Percentiles rank a stretch among this genome's conserved stretches.
phyloP scores from a whole-genome alignment of 2,888 invertebrate genomes.

The Meiosimyza platycephala region DNA sequence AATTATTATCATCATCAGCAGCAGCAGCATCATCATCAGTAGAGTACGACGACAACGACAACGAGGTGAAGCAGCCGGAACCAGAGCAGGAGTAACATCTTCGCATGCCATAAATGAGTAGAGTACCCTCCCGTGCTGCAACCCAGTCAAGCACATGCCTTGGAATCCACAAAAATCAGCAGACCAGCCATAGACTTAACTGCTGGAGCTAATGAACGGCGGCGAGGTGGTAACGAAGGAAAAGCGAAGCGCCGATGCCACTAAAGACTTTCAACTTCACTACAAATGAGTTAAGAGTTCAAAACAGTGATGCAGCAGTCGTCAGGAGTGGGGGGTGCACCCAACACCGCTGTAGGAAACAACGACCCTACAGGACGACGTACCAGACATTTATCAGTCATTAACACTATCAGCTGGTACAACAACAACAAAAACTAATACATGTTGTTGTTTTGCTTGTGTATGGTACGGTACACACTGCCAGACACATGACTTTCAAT shows the following conservation, averaged over 20 bases:
- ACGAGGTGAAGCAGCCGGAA: not conserved
- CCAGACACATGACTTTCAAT: constrained; percentile 54
- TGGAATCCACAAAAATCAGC: constrained; percentile 45
- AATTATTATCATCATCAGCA: constrained; percentile 52
- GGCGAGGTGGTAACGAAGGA: constrained; percentile 33
- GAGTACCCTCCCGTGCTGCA: constrained; percentile 1
- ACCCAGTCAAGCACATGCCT: constrained; percentile 40
- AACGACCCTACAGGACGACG: constrained; percentile 21
- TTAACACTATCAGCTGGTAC: constrained; percentile 51
- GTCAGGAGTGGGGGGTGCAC: not conserved
- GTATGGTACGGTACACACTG: not conserved
- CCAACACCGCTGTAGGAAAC: not conserved
- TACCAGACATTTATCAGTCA: constrained; percentile 53
- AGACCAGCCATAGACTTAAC: constrained; percentile 48
- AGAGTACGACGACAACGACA: not conserved
- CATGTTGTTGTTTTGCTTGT: constrained; percentile 6
- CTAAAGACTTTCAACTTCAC: constrained; percentile 27
- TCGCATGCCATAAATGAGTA: constrained; percentile 24
- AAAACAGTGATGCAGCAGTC: constrained; percentile 45
- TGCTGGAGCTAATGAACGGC: constrained; percentile 6
- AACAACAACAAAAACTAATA: constrained; percentile 21
- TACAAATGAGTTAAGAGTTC: constrained; percentile 49
- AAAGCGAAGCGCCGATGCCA: not conserved
- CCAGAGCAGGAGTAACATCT: constrained; percentile 25
- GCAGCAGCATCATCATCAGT: not conserved